Evolutionary conservation across 2,797 vertebrate species (phyloP), one percentile per base, ranked within the genome.

Genomic region (Babyrousa celebensis): DNA sequence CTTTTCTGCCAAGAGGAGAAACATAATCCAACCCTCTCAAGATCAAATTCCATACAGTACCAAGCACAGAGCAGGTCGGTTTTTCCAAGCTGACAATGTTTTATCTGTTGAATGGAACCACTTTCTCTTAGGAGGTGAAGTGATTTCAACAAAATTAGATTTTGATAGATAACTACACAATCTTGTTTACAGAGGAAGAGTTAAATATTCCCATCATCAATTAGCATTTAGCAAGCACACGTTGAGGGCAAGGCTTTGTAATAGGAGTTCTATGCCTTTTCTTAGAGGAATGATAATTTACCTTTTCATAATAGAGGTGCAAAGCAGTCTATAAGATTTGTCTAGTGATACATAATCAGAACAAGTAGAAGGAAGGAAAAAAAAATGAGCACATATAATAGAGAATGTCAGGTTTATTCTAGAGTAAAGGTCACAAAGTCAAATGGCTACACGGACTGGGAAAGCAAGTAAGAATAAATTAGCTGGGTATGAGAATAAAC

Each of bases 121-220:
- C 29, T 56, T 94, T 80, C 74, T 74, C 78, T 86, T 84, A 70
- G 7, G 27, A 89, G 18, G 23, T 68, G 3, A 96, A 94, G 16
- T 84, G 82, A 96, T 58, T 92, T 79, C 27, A 74, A 89, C 67
- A 89, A 78, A 91, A 96, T 94, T 95, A 83, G 65, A 91, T 85
- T 97, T 79, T 83, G 23, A 92, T 60, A 79, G 85, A 68, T 78
- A 89, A 77, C 56, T 18, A 48, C 12, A 79, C 92, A 88, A 93
- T 62, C 18, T 85, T 94, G 68, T 48, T 91, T 88, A 90, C 67
- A 82, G 54, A 91, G 43, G 12, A 93, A 94, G 23, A 87, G 87
- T 92, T 82, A 85, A 82, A 75, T 93, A 52, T 91, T 93, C 87
- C 83, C 77, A 85, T 85, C 84, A 94, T 88, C 91, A 85, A 63